These are phyloP conservation scores for Sebastes vulpes DNA, from an alignment of 2,797 vertebrate genomes.

Conservation along the genomic window DNA sequence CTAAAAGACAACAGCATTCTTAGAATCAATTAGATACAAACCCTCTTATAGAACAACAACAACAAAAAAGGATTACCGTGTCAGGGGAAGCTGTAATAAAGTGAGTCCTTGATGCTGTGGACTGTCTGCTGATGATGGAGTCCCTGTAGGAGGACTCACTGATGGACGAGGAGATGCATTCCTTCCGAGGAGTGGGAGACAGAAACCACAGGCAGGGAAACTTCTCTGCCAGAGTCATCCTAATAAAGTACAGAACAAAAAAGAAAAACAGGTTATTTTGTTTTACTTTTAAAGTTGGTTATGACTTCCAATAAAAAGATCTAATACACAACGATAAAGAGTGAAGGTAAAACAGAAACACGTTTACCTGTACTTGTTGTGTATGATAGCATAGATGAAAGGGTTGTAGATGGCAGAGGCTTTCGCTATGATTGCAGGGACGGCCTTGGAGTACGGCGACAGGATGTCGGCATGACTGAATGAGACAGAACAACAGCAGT, in stretches of 20 bases:
- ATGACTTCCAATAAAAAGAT: neutral
- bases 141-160: constrained; percentile 79
- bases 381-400: constrained; percentile 92
- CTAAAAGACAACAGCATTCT: neutral
- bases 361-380: constrained; percentile 91
- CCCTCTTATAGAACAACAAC: neutral
- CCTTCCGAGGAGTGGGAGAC: constrained; percentile 69
- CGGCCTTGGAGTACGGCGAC: constrained; percentile 90
- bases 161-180: constrained; percentile 72
- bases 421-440: constrained; percentile 92
- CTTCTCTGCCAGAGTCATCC: constrained; percentile 82
- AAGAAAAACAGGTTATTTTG: neutral
- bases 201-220: constrained; percentile 81
- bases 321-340: neutral
- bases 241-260: constrained; percentile 16
- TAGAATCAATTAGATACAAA: neutral
- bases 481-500: constrained; percentile 20
- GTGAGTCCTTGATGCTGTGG: constrained; percentile 70
- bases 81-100: constrained; percentile 53
- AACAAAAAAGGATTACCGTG: constrained; percentile 57
- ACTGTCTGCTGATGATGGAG: constrained; percentile 81
- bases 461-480: constrained; percentile 85
- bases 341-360: neutral
- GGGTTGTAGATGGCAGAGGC: constrained; percentile 93
- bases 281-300: neutral